These are phyloP conservation scores for Esox niger DNA, from an alignment of 2,113 vertebrate genomes.

Conservation along the genomic window DNA sequence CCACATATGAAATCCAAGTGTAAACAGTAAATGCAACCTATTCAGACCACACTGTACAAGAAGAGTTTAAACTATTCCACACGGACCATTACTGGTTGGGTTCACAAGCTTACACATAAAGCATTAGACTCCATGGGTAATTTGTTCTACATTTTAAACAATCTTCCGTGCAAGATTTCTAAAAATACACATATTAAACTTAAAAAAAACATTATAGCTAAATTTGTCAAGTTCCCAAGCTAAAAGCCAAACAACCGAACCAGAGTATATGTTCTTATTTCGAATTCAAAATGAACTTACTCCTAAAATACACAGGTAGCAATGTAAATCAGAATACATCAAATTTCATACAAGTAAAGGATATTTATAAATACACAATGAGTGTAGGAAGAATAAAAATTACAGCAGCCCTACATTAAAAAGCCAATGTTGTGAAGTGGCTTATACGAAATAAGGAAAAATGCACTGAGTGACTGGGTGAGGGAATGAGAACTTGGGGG, in stretches of 20 bases:
- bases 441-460: too few relatives aligned
- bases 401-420: too few relatives aligned
- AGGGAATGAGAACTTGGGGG: too few relatives aligned
- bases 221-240: neutral
- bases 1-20: slow-evolving; percentile 64
- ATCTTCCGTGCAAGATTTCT: neutral
- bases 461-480: too few relatives aligned
- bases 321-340: slow-evolving; percentile 30
- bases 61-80: slow-evolving; percentile 27
- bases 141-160: slow-evolving; percentile 18
- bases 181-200: neutral
- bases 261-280: slow-evolving; percentile 38
- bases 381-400: too few relatives aligned
- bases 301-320: slow-evolving; percentile 30
- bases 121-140: slow-evolving; percentile 12
- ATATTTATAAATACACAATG: too few relatives aligned
- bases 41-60: slow-evolving; percentile 57
- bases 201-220: neutral
- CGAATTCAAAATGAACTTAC: slow-evolving; percentile 35
- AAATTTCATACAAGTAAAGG: too few relatives aligned
- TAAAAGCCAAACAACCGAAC: slow-evolving; percentile 16
- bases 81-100: slow-evolving; percentile 30
- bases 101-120: slow-evolving; percentile 31
- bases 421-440: too few relatives aligned
- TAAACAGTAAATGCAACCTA: slow-evolving; percentile 63